A percentile compares a stretch with the other conserved stretches of the same genome.
phyloP scores from a whole-genome alignment of 2,888 invertebrate species.

The Diadromus collaris region DNA sequence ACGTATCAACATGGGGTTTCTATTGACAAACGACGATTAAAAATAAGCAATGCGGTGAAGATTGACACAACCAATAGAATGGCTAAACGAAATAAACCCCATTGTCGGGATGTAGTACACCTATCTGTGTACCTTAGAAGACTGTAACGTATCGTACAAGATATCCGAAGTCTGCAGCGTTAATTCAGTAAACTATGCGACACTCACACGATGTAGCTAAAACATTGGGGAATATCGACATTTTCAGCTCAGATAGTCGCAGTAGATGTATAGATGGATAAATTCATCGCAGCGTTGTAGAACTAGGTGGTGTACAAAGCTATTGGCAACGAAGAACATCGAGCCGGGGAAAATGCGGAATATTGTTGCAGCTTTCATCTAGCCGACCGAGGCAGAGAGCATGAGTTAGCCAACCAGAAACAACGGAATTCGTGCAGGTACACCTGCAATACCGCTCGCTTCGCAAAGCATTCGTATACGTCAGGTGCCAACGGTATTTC shows the following conservation, averaged over 20 bases:
- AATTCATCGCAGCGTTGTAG: conserved; percentile 1
- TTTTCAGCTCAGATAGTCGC: not conserved
- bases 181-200: not conserved
- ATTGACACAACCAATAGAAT: not conserved
- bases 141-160: not conserved
- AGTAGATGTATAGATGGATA: not conserved
- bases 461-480: conserved; percentile 1
- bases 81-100: not conserved
- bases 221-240: not conserved
- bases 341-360: conserved; percentile 4
- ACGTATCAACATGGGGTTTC: not conserved
- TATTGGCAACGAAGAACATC: conserved; percentile 5
- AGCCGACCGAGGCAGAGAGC: not conserved
- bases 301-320: not conserved
- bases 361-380: conserved; percentile 4
- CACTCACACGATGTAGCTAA: not conserved
- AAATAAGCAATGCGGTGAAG: not conserved
- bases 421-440: conserved; percentile 9
- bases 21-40: not conserved
- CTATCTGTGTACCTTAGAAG: not conserved
- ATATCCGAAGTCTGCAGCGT: not conserved
- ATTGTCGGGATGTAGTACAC: too few species aligned
- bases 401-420: conserved; percentile 2
- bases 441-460: not conserved
- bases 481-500: conserved; percentile 3